Evolutionary conservation across 2,113 vertebrate genomes (phyloP).

Genomic region (Indicator indicator): DNA sequence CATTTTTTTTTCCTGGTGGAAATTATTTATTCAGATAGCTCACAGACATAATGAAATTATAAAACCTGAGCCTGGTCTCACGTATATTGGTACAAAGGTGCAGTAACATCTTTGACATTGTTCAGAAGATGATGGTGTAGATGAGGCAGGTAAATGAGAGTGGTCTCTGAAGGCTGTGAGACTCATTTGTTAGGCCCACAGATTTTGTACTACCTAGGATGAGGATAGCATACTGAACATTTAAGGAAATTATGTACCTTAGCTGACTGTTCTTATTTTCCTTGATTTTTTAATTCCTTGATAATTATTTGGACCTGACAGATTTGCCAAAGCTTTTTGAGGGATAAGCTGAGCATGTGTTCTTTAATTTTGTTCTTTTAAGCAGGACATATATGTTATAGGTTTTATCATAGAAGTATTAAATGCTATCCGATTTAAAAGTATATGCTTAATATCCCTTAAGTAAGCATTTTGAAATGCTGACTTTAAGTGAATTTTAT

Average conservation of each 20-base stretch:
- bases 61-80: not conserved
- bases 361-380: not conserved
- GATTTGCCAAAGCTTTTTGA: not conserved
- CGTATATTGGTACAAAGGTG: not conserved
- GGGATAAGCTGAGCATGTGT: not conserved
- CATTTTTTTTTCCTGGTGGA: not conserved
- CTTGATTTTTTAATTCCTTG: not conserved
- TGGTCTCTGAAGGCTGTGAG: not conserved
- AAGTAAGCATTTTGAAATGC: not conserved
- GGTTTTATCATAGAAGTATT: not conserved
- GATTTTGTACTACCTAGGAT: not conserved
- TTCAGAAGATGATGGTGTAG: not conserved
- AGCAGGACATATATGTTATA: not conserved
- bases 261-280: not conserved
- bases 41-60: not conserved
- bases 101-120: not conserved
- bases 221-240: not conserved
- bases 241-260: not conserved
- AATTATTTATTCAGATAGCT: not conserved
- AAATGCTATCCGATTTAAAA: not conserved
- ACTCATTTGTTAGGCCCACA: not conserved
- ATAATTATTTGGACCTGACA: not conserved
- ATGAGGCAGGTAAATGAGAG: not conserved
- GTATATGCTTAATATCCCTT: not conserved
- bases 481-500: not conserved